phyloP scores from a whole-genome alignment of 2,113 vertebrate genomes.

The Vidua macroura region DNA sequence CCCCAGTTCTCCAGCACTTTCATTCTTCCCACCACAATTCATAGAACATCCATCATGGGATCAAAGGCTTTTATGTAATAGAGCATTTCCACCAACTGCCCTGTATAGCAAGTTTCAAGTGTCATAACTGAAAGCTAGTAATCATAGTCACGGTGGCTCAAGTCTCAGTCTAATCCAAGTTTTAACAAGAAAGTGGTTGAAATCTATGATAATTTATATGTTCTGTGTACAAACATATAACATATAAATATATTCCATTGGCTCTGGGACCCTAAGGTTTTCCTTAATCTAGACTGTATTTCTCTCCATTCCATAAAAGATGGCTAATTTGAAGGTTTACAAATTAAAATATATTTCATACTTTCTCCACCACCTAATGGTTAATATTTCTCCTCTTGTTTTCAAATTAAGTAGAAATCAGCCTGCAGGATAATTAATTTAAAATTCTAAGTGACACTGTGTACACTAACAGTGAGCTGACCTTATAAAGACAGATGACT shows the following conservation, averaged over 20 bases:
- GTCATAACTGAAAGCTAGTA: background rate
- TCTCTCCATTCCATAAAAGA: background rate
- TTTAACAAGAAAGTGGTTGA: background rate
- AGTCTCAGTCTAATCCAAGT: background rate
- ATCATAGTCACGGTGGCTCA: background rate
- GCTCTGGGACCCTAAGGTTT: background rate
- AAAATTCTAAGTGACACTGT: background rate
- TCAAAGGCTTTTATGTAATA: conserved; percentile 20
- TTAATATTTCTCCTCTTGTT: background rate
- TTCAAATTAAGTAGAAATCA: background rate
- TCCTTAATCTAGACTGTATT: background rate
- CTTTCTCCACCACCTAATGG: background rate
- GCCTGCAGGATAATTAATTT: background rate
- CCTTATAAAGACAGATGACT: background rate
- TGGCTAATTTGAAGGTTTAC: background rate
- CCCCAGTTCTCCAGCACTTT: background rate
- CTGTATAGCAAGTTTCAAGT: background rate
- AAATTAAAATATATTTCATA: background rate
- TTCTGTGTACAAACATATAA: background rate
- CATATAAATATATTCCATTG: background rate
- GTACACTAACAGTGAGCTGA: background rate
- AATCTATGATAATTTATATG: background rate
- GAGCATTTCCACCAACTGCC: background rate
- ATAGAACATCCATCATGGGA: background rate
- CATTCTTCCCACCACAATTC: background rate